phyloP scores from a whole-genome alignment of 2,888 invertebrate species.

The Drosophila helvetica region DNA sequence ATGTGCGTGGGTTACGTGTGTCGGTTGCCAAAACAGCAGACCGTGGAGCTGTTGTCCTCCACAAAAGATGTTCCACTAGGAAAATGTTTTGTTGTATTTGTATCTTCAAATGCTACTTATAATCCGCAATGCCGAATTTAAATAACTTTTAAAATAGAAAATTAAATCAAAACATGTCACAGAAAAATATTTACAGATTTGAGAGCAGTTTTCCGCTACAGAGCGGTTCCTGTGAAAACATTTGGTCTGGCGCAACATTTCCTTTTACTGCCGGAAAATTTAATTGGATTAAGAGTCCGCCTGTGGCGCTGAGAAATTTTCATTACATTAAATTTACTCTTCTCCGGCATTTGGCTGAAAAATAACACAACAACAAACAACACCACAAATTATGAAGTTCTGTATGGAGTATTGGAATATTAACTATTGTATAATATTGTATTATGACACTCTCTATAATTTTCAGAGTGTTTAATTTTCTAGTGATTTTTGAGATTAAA shows the following conservation, averaged over 20 bases:
- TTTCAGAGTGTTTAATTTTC: no score
- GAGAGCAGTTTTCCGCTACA: no score
- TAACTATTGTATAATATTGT: no score
- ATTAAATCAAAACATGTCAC: background rate
- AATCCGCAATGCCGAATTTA: background rate
- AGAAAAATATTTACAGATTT: background rate
- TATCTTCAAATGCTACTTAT: background rate
- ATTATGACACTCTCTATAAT: no score
- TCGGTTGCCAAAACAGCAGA: conserved; percentile 24
- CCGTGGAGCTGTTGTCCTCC: no score
- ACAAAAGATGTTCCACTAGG: conserved; percentile 30
- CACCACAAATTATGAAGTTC: background rate
- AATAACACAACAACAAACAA: background rate
- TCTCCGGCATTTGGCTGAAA: background rate
- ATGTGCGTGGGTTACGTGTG: conserved; percentile 50
- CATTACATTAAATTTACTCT: background rate
- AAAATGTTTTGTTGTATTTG: conserved; percentile 39
- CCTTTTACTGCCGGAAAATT: background rate
- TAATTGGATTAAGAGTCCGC: background rate
- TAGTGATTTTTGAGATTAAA: no score
- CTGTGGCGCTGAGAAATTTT: background rate
- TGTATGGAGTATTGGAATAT: background rate
- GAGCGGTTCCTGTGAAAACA: background rate
- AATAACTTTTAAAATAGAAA: background rate
- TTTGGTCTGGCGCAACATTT: no score